Evolutionary conservation across 2,797 vertebrate genomes (phyloP).

Genomic region (Eulemur rubriventer): DNA sequence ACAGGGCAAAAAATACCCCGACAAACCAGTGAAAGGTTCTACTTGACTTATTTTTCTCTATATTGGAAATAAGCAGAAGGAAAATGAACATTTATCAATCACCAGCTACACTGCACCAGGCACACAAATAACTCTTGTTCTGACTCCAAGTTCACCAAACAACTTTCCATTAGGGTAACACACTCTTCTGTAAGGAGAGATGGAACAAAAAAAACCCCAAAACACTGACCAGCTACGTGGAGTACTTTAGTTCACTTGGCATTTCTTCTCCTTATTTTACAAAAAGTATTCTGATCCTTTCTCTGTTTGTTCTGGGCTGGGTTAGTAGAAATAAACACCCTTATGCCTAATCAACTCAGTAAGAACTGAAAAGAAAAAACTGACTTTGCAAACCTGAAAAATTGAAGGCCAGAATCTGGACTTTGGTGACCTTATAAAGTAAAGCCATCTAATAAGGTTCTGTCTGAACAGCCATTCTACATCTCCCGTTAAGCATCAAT

Average conservation of each 20-base stretch:
- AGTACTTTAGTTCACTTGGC: neutral
- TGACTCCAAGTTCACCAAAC: neutral
- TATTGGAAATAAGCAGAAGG: neutral
- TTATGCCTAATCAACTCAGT: neutral
- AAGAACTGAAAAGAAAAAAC: neutral
- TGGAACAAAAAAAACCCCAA: neutral
- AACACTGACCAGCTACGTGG: neutral
- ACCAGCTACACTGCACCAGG: neutral
- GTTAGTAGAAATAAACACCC: neutral
- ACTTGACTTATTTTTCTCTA: neutral
- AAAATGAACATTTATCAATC: neutral
- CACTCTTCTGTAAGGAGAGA: neutral
- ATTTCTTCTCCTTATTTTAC: neutral
- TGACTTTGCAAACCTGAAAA: neutral
- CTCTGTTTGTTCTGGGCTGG: neutral
- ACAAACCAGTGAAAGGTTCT: neutral
- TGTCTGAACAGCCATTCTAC: neutral
- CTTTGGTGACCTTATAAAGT: neutral
- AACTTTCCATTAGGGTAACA: neutral
- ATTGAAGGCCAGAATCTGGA: neutral
- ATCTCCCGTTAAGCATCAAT: neutral
- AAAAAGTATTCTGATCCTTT: neutral
- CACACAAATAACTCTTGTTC: neutral
- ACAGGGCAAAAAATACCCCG: neutral
- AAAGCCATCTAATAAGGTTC: neutral